Conservation (phyloP, 2,113 vertebrate species). For the Lampris megalopsis region DNA sequence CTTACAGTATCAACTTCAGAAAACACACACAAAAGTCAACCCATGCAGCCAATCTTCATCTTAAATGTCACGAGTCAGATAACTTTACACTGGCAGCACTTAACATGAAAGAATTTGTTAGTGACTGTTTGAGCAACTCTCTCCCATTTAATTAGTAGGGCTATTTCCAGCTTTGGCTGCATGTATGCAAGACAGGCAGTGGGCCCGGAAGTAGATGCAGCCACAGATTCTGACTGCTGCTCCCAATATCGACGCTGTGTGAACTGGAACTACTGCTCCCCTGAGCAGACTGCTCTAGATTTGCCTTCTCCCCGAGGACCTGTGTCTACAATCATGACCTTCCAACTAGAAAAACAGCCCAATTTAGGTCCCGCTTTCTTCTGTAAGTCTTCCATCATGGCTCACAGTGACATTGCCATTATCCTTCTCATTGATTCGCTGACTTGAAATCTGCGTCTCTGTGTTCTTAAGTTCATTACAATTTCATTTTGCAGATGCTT, state of each 20-base stretch:
- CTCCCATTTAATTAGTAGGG: slow-evolving; percentile 55
- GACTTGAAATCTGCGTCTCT: neutral
- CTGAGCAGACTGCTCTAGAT: slow-evolving; percentile 70
- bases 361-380: slow-evolving; percentile 13
- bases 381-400: slow-evolving; percentile 18
- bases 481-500: too few species aligned
- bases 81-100: slow-evolving; percentile 26
- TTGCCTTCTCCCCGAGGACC: slow-evolving; percentile 47
- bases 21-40: neutral
- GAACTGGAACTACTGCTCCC: slow-evolving; percentile 73
- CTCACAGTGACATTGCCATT: slow-evolving; percentile 12
- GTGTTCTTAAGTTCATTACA: too few species aligned
- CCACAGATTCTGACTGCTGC: slow-evolving; percentile 52
- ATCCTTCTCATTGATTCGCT: neutral
- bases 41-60: slow-evolving; percentile 1
- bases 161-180: slow-evolving; percentile 64
- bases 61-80: slow-evolving; percentile 4
- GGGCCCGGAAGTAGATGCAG: slow-evolving; percentile 64
- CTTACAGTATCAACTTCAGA: neutral
- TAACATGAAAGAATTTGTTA: slow-evolving; percentile 33
- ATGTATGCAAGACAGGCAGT: slow-evolving; percentile 45
- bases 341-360: slow-evolving; percentile 26
- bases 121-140: slow-evolving; percentile 30
- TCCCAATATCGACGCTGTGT: slow-evolving; percentile 38
- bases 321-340: slow-evolving; percentile 35